These are phyloP conservation scores for Mythimna lalbum DNA, from an alignment of 2,888 invertebrate genomes.

Conservation along the genomic window DNA sequence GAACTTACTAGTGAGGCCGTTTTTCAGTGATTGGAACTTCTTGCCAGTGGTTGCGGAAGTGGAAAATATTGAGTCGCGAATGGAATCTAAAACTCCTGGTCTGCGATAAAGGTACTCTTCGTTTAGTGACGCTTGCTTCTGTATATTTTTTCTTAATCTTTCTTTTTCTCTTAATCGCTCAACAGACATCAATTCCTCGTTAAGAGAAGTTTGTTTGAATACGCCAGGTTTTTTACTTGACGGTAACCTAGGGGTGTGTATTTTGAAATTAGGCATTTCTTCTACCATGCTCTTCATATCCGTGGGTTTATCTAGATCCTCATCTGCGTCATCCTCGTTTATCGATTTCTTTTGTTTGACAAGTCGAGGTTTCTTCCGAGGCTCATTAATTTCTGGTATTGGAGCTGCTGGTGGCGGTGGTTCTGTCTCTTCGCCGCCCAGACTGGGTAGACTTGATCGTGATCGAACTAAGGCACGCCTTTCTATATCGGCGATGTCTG, in stretches of 20 bases:
- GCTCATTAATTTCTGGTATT: conserved; percentile 82
- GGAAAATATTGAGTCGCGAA: conserved; percentile 94
- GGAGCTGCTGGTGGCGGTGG: conserved; percentile 74
- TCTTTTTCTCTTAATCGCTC: conserved; percentile 96
- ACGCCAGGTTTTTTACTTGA: conserved; percentile 91
- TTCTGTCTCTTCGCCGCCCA: conserved; percentile 86
- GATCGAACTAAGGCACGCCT: conserved; percentile 93
- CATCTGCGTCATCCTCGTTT: conserved; percentile 93
- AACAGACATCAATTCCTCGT: conserved; percentile 97
- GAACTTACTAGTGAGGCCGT: conserved; percentile 95
- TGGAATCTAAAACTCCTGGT: conserved; percentile 92
- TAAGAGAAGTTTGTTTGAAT: conserved; percentile 96
- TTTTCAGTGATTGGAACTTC: conserved; percentile 94
- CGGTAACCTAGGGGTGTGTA: conserved; percentile 84
- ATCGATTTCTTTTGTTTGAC: conserved; percentile 97
- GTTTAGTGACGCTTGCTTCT: conserved; percentile 97
- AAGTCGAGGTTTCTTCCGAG: conserved; percentile 93
- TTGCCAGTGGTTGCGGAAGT: conserved; percentile 93
- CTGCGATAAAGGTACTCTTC: conserved; percentile 95
- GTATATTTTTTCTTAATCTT: conserved; percentile 94
- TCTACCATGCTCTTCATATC: conserved; percentile 93
- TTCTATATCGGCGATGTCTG: conserved; percentile 95
- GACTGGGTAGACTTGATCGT: conserved; percentile 94
- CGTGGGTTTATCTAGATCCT: conserved; percentile 92
- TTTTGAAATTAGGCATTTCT: conserved; percentile 92